phyloP scores from a whole-genome alignment of 2,888 invertebrate species.

The Bombylius major region DNA sequence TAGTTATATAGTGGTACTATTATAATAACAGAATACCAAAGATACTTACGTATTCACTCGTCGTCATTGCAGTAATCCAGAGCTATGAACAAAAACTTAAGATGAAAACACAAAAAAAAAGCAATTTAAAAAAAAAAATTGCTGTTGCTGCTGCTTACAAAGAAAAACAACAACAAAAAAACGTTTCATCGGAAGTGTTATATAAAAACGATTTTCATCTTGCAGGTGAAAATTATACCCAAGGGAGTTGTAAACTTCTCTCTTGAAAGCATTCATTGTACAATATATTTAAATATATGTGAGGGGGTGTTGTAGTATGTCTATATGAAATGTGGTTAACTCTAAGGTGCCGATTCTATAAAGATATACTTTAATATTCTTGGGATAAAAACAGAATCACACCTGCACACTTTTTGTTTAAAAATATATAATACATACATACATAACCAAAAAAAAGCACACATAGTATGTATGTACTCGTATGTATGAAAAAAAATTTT shows the following conservation, averaged over 20 bases:
- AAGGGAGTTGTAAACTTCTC: constrained; percentile 6
- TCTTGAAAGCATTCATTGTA: constrained; percentile 1
- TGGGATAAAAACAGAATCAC: background rate
- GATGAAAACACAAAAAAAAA: background rate
- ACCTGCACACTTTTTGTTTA: too few relatives aligned
- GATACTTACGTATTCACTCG: constrained; percentile 5
- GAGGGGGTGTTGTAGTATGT: too few relatives aligned
- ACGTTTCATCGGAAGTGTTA: constrained; percentile 2
- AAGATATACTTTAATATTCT: background rate
- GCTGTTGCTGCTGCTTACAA: background rate
- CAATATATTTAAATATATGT: too few relatives aligned
- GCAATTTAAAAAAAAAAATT: background rate
- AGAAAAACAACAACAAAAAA: constrained; percentile 2
- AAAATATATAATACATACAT: too few relatives aligned
- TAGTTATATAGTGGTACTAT: too few relatives aligned
- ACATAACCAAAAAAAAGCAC: too few relatives aligned
- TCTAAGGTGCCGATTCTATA: constrained; percentile 1
- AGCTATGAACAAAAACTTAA: constrained; percentile 2
- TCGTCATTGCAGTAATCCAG: constrained; percentile 7
- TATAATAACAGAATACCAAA: too few relatives aligned
- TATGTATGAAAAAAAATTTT: too few relatives aligned
- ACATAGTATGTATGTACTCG: too few relatives aligned
- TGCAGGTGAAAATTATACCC: constrained; percentile 8
- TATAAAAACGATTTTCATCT: constrained; percentile 7
- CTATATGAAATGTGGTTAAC: background rate